phyloP scores from a whole-genome alignment of 2,888 invertebrate species.

The Heterodera filipjevi region DNA sequence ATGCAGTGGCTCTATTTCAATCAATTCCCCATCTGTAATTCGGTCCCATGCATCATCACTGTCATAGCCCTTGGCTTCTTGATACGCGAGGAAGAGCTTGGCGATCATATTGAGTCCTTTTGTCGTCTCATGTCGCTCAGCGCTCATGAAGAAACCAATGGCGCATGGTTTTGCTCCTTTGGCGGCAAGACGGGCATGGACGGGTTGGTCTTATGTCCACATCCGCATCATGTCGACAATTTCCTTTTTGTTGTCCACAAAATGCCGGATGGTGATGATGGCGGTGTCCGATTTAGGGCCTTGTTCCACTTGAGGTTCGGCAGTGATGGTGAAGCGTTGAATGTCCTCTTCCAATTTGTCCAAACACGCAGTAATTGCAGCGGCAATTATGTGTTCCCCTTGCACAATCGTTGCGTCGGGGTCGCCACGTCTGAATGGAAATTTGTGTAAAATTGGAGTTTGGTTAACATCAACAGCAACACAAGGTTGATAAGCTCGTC shows the following conservation, averaged over 20 bases:
- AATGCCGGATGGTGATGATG: not conserved
- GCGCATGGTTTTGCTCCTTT: slow-evolving; percentile 5
- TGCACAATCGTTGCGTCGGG: not conserved
- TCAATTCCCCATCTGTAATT: not conserved
- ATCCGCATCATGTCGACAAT: not conserved
- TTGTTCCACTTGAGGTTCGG: not conserved
- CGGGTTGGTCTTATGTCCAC: not conserved
- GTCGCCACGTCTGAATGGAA: not conserved
- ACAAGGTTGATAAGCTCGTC: not conserved
- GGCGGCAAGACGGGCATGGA: not conserved
- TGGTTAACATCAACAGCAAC: not conserved
- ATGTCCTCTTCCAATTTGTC: not conserved
- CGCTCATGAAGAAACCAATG: not conserved
- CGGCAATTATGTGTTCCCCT: not conserved
- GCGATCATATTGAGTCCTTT: not conserved
- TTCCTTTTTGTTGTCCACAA: not conserved
- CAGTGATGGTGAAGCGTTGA: not conserved
- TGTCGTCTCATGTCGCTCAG: not conserved
- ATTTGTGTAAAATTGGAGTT: not conserved
- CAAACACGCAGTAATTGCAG: not conserved
- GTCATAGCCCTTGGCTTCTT: slow-evolving; percentile 2
- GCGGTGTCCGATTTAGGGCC: not conserved
- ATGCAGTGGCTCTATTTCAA: not conserved
- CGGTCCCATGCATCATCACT: not conserved
- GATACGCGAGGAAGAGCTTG: not conserved